Conservation (phyloP, 2,797 vertebrate species). For the Cryptoprocta ferox region DNA sequence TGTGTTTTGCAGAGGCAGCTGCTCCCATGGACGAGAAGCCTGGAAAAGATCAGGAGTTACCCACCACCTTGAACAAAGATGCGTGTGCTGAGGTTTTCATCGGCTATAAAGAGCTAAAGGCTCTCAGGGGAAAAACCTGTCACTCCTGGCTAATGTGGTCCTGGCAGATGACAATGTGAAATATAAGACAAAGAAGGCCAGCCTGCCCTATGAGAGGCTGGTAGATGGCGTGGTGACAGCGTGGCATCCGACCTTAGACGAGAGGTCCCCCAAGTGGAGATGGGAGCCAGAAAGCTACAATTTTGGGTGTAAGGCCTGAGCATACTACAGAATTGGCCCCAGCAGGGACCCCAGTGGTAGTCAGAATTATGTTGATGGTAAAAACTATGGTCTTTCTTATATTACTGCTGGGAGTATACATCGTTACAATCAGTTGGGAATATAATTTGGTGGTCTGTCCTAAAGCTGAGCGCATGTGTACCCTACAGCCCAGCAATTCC, state of each 20-base stretch:
- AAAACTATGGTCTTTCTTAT: not conserved
- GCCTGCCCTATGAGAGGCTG: not conserved
- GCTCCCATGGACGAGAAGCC: not conserved
- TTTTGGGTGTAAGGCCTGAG: not conserved
- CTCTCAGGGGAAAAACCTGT: constrained; percentile 6
- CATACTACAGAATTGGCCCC: not conserved
- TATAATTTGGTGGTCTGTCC: not conserved
- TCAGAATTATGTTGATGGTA: not conserved
- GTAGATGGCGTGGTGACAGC: not conserved
- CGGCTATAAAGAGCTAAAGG: not conserved
- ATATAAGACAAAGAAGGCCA: constrained; percentile 43
- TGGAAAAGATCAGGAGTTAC: constrained; percentile 43
- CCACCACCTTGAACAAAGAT: not conserved
- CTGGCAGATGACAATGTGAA: not conserved
- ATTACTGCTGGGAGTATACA: not conserved
- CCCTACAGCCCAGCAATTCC: not conserved
- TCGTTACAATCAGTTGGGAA: not conserved
- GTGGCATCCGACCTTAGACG: not conserved
- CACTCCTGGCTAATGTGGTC: constrained; percentile 54
- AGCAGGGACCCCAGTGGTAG: not conserved
- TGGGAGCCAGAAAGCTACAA: not conserved
- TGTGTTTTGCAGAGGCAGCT: not conserved
- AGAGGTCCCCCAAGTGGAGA: not conserved
- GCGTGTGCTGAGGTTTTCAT: not conserved
- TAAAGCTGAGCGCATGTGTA: not conserved